phyloP scores from a whole-genome alignment of 2,113 vertebrate genomes.

The Pterocles burchelli region DNA sequence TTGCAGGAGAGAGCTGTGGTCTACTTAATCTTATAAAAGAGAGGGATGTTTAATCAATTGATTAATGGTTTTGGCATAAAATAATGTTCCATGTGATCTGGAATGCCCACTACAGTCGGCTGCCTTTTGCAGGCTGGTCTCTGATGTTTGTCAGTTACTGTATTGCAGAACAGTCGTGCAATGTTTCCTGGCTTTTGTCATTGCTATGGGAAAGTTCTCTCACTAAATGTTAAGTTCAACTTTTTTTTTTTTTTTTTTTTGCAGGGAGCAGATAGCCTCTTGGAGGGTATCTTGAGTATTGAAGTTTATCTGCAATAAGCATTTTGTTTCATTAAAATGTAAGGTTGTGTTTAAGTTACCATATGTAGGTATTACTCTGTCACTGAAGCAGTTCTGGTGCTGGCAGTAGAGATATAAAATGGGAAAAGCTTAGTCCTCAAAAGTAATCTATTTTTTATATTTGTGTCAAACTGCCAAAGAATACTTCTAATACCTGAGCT shows the following conservation, averaged over 20 bases:
- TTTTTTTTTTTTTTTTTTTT: not conserved
- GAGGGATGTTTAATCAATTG: not conserved
- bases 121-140: not conserved
- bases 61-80: not conserved
- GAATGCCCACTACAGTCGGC: not conserved
- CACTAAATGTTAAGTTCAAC: not conserved
- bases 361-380: not conserved
- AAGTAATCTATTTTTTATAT: constrained; percentile 37
- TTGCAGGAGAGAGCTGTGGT: not conserved
- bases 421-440: not conserved
- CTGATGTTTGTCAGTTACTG: not conserved
- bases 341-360: not conserved
- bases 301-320: not conserved
- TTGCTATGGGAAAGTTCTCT: not conserved
- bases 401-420: not conserved
- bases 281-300: not conserved
- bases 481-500: constrained; percentile 22
- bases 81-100: not conserved
- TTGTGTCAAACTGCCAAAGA: constrained; percentile 58
- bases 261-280: not conserved
- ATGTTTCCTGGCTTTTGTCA: not conserved
- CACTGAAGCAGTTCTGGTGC: constrained; percentile 19
- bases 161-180: not conserved
- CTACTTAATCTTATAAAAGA: not conserved
- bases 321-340: not conserved